Evolutionary conservation across 2,888 invertebrate genomes (phyloP).

Genomic region (Molorchus minor): DNA sequence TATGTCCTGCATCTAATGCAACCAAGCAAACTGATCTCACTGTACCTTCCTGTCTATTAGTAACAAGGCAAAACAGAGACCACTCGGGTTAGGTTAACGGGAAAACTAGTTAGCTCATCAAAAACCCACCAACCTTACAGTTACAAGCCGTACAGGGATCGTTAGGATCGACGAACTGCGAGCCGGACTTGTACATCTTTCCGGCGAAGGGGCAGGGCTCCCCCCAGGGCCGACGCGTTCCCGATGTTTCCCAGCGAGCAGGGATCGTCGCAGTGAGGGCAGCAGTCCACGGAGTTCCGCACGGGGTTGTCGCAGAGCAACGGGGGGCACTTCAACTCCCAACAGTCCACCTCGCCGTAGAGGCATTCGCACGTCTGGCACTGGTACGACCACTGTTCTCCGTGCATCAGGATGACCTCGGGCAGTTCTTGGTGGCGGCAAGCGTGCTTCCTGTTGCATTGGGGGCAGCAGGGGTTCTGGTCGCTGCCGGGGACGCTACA

Average conservation of each 20-base stretch:
- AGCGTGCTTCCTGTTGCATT: conserved; percentile 77
- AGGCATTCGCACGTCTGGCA: conserved; percentile 93
- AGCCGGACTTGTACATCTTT: conserved; percentile 68
- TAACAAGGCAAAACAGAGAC: conserved; percentile 54
- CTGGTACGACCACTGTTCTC: conserved; percentile 89
- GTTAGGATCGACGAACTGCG: conserved; percentile 68
- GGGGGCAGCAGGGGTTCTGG: conserved; percentile 78
- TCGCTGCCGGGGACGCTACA: conserved; percentile 61
- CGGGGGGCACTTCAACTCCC: conserved; percentile 85
- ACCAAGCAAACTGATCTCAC: conserved; percentile 45
- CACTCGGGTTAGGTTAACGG: conserved; percentile 37
- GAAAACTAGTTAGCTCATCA: conserved; percentile 17
- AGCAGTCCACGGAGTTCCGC: conserved; percentile 74
- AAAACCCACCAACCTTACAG: conserved; percentile 71
- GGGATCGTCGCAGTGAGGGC: conserved; percentile 74
- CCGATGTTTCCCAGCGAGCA: conserved; percentile 50
- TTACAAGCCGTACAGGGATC: conserved; percentile 77
- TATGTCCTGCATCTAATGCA: conserved; percentile 44
- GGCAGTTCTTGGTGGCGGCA: conserved; percentile 79
- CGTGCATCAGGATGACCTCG: conserved; percentile 79
- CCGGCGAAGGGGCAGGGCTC: conserved; percentile 71
- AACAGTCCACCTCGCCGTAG: conserved; percentile 86
- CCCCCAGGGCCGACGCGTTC: conserved; percentile 57
- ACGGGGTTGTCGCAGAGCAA: conserved; percentile 72
- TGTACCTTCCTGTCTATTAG: conserved; percentile 45